A percentile compares a stretch with the other conserved stretches of the same genome.
phyloP scores from a whole-genome alignment of 1,140 invertebrate species.

The Pissodes strobi region DNA sequence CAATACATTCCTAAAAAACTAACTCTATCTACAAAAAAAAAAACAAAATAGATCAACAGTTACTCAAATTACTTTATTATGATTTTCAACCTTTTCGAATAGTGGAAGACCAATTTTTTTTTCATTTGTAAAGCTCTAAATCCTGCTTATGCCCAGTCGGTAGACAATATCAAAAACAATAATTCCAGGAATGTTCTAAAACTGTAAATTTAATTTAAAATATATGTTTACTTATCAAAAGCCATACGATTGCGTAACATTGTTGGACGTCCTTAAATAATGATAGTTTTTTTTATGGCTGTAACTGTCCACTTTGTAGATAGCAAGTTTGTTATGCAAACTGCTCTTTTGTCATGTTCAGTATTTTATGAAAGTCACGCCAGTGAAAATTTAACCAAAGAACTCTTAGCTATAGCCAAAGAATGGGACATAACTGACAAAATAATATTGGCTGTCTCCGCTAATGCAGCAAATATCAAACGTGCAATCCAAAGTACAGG shows the following conservation, averaged over 20 bases:
- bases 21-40: not conserved
- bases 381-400: no score
- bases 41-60: slow-evolving; percentile 34
- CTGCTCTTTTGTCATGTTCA: no score
- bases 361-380: no score
- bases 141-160: slow-evolving; percentile 41
- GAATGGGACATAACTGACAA: no score
- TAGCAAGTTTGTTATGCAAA: no score
- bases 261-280: no score
- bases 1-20: slow-evolving; percentile 9
- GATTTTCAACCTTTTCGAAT: slow-evolving; percentile 48
- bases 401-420: slow-evolving; percentile 25
- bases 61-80: slow-evolving; percentile 30
- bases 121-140: slow-evolving; percentile 41
- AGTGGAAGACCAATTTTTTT: slow-evolving; percentile 45
- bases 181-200: slow-evolving; percentile 24
- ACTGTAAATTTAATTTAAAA: slow-evolving; percentile 6
- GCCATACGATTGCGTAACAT: slow-evolving; percentile 2
- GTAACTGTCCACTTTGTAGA: not conserved
- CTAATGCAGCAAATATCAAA: slow-evolving; percentile 49
- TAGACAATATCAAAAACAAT: slow-evolving; percentile 37
- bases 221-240: slow-evolving; percentile 7
- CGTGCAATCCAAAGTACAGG: slow-evolving; percentile 35
- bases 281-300: not conserved
- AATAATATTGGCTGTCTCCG: no score